Evolutionary conservation across 2,888 invertebrate species (phyloP).

Genomic region (Cyclophora punctaria): DNA sequence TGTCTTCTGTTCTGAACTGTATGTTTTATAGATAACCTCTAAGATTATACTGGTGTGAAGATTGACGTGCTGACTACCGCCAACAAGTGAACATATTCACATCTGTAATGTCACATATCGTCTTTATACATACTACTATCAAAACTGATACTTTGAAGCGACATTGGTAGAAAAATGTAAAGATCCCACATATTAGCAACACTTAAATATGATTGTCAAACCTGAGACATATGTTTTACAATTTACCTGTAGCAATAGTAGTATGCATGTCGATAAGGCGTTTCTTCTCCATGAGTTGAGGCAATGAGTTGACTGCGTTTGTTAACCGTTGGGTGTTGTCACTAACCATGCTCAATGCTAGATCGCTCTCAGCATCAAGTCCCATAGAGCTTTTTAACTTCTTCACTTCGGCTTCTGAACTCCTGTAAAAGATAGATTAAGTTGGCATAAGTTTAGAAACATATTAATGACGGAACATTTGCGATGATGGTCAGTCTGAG

Average conservation of each 20-base stretch:
- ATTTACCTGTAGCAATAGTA: slow-evolving; percentile 92
- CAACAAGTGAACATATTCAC: too few species aligned
- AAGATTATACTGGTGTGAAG: too few species aligned
- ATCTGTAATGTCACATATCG: too few species aligned
- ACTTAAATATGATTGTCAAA: neutral
- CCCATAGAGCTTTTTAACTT: slow-evolving; percentile 96
- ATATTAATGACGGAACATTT: too few species aligned
- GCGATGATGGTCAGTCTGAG: too few species aligned
- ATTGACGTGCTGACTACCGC: too few species aligned
- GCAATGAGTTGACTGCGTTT: slow-evolving; percentile 95
- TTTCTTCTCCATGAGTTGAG: slow-evolving; percentile 97
- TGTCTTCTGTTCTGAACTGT: too few species aligned
- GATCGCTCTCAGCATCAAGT: slow-evolving; percentile 90
- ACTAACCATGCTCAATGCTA: slow-evolving; percentile 89
- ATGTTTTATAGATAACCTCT: too few species aligned
- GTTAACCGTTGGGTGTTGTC: slow-evolving; percentile 96
- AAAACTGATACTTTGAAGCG: too few species aligned
- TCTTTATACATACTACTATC: too few species aligned
- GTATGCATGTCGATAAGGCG: slow-evolving; percentile 99
- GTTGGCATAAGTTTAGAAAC: too few species aligned
- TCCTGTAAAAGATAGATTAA: slow-evolving; percentile 30
- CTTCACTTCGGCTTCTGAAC: slow-evolving; percentile 97
- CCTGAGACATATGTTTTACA: neutral
- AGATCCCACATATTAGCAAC: neutral
- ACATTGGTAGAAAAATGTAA: neutral